These are phyloP conservation scores for Leucopternis melanops DNA, from an alignment of 2,113 vertebrate species.

Conservation along the genomic window DNA sequence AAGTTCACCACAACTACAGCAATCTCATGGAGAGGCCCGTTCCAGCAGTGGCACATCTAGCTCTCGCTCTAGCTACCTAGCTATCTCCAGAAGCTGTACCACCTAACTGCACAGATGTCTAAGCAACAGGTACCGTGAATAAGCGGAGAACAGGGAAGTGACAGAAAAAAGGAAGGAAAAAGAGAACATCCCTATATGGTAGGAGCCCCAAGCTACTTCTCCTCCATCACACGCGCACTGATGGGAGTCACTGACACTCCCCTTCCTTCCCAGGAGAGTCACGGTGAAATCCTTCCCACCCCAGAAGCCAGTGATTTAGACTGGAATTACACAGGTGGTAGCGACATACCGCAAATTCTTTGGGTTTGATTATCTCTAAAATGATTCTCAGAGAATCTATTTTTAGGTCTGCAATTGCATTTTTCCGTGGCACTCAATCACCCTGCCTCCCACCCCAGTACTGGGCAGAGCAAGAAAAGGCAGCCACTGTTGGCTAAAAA, in stretches of 20 bases:
- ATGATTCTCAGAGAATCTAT: not conserved
- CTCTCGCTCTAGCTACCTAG: not conserved
- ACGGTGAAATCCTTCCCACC: not conserved
- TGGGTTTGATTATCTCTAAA: not conserved
- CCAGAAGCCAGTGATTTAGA: not conserved
- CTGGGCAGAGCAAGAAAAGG: not conserved
- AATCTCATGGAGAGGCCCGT: not conserved
- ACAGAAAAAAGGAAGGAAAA: not conserved
- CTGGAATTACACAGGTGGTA: not conserved
- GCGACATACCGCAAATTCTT: not conserved
- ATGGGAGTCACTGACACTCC: not conserved
- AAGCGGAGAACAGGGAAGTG: not conserved
- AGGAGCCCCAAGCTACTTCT: not conserved
- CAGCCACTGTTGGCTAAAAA: not conserved
- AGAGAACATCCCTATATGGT: not conserved
- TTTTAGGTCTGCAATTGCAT: not conserved
- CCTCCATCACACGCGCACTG: accelerated
- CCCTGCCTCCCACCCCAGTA: not conserved
- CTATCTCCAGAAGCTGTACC: not conserved
- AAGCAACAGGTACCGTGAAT: not conserved
- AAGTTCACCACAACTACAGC: not conserved
- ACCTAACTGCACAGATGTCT: not conserved
- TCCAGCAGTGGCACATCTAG: not conserved
- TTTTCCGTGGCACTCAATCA: not conserved
- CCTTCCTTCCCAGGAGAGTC: not conserved